These are phyloP conservation scores for Odontothrips loti DNA, from an alignment of 2,888 invertebrate species.

Conservation along the genomic window DNA sequence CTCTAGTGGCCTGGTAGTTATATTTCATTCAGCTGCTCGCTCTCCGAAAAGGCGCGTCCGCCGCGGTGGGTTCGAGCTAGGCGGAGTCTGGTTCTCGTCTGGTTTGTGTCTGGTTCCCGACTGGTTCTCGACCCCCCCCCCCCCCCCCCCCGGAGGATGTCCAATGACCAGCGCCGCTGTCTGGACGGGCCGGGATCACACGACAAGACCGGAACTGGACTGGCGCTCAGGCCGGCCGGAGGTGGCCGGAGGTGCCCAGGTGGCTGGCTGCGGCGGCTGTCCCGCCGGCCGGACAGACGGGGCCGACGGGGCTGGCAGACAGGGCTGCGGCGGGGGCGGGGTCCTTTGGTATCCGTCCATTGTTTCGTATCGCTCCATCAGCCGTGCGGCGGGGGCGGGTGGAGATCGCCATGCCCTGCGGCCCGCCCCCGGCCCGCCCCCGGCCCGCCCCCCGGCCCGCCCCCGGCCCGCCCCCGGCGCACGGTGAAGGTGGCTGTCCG, in stretches of 20 bases:
- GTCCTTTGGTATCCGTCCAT: conserved; percentile 5
- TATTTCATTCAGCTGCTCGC: too few species aligned
- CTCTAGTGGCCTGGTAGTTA: too few species aligned
- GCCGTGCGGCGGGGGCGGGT: background rate
- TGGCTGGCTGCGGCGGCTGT: background rate
- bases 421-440: background rate
- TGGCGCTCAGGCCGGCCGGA: background rate
- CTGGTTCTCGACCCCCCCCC: too few species aligned
- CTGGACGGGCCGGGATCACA: too few species aligned
- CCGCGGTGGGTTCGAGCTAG: too few species aligned
- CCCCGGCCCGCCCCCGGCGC: background rate
- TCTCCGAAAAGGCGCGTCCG: too few species aligned
- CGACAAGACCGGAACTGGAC: conserved; percentile 9
- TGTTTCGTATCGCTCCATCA: conserved; percentile 11
- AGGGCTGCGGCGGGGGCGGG: conserved; percentile 4
- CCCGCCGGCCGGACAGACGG: background rate
- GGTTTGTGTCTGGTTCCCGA: too few species aligned
- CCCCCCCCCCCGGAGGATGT: too few species aligned
- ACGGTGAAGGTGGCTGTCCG: background rate
- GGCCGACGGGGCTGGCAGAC: background rate
- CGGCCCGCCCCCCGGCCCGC: background rate
- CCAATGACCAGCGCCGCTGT: too few species aligned
- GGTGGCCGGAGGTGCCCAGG: background rate
- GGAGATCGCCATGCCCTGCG: background rate
- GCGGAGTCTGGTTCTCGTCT: too few species aligned